Evolutionary conservation across 30 jellyfish, hydroid and myxozoan genomes (phyloP).

Genomic region (Aurelia sp.): DNA sequence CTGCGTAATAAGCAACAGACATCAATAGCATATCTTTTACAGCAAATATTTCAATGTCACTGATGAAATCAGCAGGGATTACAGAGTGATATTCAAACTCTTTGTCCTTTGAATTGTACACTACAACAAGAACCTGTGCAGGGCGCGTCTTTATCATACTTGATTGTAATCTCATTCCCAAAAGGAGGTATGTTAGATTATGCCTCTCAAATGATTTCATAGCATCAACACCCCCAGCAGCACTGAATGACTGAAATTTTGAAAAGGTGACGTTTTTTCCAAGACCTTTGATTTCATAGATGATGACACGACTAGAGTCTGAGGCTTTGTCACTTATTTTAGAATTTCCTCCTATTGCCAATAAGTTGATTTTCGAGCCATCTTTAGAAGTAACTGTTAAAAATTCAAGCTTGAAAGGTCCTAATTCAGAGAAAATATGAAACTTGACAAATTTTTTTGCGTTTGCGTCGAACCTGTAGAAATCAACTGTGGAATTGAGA

Average conservation of each 20-base stretch:
- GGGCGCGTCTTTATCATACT: conserved; percentile 21
- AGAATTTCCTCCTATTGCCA: conserved; percentile 56
- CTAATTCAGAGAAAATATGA: conserved; percentile 22
- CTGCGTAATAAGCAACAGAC: conserved; percentile 65
- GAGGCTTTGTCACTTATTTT: conserved; percentile 9
- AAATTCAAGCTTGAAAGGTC: conserved; percentile 71
- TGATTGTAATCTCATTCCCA: conserved; percentile 54
- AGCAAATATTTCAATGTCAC: conserved; percentile 66
- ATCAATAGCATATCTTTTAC: conserved; percentile 19
- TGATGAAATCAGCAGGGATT: conserved; percentile 54
- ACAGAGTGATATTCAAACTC: conserved; percentile 62
- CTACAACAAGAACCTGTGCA: conserved; percentile 51
- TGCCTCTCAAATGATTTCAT: conserved; percentile 52
- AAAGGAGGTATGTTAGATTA: conserved; percentile 52
- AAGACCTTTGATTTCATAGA: conserved; percentile 41
- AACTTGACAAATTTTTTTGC: conserved; percentile 23
- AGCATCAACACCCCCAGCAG: conserved; percentile 63
- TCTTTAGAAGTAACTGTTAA: background rate
- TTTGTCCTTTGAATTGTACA: conserved; percentile 33
- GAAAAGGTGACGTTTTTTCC: conserved; percentile 1
- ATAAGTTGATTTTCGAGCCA: conserved; percentile 9
- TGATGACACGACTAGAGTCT: conserved; percentile 4
- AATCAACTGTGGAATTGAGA: conserved; percentile 54
- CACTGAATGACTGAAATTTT: conserved; percentile 56
- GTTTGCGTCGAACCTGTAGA: conserved; percentile 35